These are phyloP conservation scores for Harmothoe impar DNA, from an alignment of 2,888 invertebrate genomes.

Conservation along the genomic window DNA sequence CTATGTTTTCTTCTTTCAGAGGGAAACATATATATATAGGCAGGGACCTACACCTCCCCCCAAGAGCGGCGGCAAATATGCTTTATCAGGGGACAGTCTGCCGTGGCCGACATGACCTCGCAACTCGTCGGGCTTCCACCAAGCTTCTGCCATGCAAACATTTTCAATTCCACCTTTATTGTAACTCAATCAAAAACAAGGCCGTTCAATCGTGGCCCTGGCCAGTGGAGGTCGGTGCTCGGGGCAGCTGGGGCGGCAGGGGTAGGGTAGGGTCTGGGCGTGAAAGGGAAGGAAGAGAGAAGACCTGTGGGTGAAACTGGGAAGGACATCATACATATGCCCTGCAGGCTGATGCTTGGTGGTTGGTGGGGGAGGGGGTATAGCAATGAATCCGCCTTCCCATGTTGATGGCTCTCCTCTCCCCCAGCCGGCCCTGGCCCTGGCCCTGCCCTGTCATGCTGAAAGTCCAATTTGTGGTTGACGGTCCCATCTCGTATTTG, in stretches of 20 bases:
- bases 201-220: constrained; percentile 1
- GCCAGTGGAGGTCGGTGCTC: not conserved
- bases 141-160: constrained; percentile 31
- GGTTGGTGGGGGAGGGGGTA: too few relatives aligned
- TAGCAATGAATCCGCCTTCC: not conserved
- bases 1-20: too few relatives aligned
- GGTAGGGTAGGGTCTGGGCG: not conserved
- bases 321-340: constrained; percentile 53
- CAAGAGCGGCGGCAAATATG: too few relatives aligned
- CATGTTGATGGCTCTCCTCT: not conserved
- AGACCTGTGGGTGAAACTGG: not conserved
- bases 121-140: not conserved
- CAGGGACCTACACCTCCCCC: too few relatives aligned
- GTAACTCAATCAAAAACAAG: constrained; percentile 56
- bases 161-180: constrained; percentile 56
- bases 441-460: constrained; percentile 28
- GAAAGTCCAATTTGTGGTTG: constrained; percentile 55
- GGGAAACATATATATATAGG: too few relatives aligned
- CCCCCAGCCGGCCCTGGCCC: not conserved
- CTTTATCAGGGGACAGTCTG: too few relatives aligned
- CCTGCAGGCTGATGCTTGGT: not conserved
- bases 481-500: not conserved
- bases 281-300: not conserved
- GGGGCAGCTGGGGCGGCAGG: not conserved
- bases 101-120: not conserved